Conservation (phyloP, 1,140 invertebrate species). For the Drosophila leontia region DNA sequence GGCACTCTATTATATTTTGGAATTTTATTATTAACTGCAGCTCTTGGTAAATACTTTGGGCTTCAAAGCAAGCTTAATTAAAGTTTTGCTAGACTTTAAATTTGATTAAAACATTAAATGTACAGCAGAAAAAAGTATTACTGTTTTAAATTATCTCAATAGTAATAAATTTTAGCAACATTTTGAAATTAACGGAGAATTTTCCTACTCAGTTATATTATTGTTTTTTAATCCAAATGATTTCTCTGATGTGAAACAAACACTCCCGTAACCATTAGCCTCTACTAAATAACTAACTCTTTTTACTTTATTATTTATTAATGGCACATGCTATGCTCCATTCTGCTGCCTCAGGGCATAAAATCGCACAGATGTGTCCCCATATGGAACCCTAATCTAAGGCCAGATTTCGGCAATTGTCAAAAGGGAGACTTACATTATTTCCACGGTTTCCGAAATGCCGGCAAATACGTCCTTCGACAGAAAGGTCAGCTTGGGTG, state of each 20-base stretch:
- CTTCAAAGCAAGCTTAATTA: neutral
- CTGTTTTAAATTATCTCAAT: too few species aligned
- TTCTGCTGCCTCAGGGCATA: neutral
- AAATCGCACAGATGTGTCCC: constrained; percentile 17
- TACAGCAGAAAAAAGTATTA: too few species aligned
- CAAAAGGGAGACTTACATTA: constrained; percentile 79
- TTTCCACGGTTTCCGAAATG: constrained; percentile 86
- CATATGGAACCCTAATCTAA: neutral
- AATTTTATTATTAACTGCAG: neutral
- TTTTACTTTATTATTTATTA: neutral
- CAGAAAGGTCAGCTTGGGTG: constrained; percentile 85
- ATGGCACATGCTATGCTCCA: neutral
- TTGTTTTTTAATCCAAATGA: neutral
- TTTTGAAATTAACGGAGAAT: too few species aligned
- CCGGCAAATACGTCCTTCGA: constrained; percentile 84
- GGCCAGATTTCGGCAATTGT: neutral
- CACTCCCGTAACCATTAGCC: neutral
- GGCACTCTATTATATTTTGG: neutral
- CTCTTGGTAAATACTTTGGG: neutral
- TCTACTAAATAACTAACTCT: too few species aligned
- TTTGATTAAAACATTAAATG: neutral
- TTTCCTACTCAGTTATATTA: too few species aligned
- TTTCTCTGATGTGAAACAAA: neutral
- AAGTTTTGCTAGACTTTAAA: neutral
- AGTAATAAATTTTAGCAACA: too few species aligned